Conservation (phyloP, 1,140 invertebrate genomes). For the Drosophila elegans region DNA sequence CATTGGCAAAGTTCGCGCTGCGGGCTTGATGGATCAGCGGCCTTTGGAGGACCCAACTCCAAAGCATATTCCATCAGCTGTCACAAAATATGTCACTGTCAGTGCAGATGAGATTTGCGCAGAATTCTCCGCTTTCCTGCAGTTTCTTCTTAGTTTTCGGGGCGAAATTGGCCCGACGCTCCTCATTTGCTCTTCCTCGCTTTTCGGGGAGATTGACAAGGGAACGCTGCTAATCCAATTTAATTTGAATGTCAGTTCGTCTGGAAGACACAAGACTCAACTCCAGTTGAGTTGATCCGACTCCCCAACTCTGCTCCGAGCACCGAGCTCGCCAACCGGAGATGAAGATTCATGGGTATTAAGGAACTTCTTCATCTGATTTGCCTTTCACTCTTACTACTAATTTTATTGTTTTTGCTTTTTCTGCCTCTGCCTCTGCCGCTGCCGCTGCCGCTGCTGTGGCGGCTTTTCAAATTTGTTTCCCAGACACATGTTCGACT, state of each 20-base stretch:
- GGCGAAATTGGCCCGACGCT: conserved; percentile 21
- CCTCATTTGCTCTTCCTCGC: conserved; percentile 12
- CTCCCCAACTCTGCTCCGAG: conserved; percentile 14
- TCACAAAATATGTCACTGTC: conserved; percentile 84
- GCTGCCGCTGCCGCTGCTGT: conserved; percentile 20
- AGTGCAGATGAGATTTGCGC: conserved; percentile 75
- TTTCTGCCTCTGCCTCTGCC: conserved; percentile 1
- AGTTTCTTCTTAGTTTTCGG: conserved; percentile 41
- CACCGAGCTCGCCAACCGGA: conserved; percentile 18
- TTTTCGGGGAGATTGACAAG: conserved; percentile 78
- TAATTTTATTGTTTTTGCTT: conserved; percentile 49
- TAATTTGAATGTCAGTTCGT: conserved; percentile 84
- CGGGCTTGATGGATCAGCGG: conserved; percentile 68
- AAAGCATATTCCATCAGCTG: conserved; percentile 83
- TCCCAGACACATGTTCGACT: conserved; percentile 59
- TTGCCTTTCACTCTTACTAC: conserved; percentile 79
- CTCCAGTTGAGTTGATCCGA: conserved; percentile 48
- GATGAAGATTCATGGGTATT: conserved; percentile 70
- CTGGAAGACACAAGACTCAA: conserved; percentile 76
- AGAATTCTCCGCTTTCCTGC: conserved; percentile 44
- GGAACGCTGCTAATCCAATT: conserved; percentile 84
- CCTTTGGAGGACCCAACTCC: conserved; percentile 59
- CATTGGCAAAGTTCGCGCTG: conserved; percentile 63
- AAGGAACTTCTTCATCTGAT: conserved; percentile 67
- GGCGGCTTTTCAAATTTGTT: conserved; percentile 68